Evolutionary conservation across 1,140 invertebrate species (phyloP).

Genomic region (Ctenoplectra terminalis): DNA sequence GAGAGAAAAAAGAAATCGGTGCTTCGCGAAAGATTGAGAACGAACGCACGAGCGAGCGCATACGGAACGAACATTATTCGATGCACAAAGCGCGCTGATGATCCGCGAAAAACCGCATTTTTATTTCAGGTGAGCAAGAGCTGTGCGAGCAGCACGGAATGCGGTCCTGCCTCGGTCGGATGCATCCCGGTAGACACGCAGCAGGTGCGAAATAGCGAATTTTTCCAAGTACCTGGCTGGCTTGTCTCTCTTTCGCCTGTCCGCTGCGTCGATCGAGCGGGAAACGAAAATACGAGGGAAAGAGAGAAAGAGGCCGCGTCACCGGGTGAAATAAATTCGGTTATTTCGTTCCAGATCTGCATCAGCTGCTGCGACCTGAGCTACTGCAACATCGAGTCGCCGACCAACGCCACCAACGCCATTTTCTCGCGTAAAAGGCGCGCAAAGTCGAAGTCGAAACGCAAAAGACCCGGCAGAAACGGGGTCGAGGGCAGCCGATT

Average conservation of each 20-base stretch:
- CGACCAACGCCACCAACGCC: constrained; percentile 85
- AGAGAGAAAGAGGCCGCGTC: neutral
- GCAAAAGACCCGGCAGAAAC: constrained; percentile 76
- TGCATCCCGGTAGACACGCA: constrained; percentile 86
- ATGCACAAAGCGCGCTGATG: neutral
- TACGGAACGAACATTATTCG: neutral
- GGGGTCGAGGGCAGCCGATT: constrained; percentile 69
- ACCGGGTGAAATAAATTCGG: constrained; percentile 75
- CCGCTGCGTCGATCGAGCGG: neutral
- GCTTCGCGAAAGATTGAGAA: constrained; percentile 20
- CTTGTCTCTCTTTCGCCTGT: constrained; percentile 9
- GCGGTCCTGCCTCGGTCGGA: constrained; percentile 85
- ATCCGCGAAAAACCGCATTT: constrained; percentile 14
- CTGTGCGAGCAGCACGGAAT: constrained; percentile 85
- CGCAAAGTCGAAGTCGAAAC: constrained; percentile 77
- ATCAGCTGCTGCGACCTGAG: constrained; percentile 87
- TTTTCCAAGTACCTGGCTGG: constrained; percentile 66
- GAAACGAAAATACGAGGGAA: too few relatives aligned
- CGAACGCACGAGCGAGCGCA: neutral
- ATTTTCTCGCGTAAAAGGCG: constrained; percentile 81
- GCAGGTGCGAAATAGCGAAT: constrained; percentile 83
- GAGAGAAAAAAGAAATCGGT: neutral
- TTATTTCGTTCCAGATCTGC: constrained; percentile 85
- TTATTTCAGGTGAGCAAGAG: constrained; percentile 85
- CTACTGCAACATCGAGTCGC: constrained; percentile 87